Conservation (phyloP, 2,888 invertebrate species). For the Globia sparganii region DNA sequence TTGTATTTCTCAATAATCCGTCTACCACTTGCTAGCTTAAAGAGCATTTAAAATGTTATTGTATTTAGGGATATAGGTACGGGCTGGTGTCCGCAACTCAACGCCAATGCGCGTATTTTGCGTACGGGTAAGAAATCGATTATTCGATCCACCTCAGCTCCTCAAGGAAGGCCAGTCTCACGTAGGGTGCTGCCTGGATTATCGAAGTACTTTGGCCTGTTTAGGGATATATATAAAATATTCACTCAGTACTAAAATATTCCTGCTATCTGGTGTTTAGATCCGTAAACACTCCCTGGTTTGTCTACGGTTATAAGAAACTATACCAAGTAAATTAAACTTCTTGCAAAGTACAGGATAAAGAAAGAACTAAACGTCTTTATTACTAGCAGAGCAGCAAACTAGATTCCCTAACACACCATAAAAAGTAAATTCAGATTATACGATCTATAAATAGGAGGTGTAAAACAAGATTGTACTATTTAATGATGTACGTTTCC, state of each 20-base stretch:
- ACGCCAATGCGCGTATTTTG: too few relatives aligned
- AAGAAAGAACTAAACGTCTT: constrained; percentile 25
- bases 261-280: not conserved
- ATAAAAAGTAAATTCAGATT: constrained; percentile 58
- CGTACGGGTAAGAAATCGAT: too few relatives aligned
- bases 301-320: not conserved
- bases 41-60: not conserved
- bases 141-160: too few relatives aligned
- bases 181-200: too few relatives aligned
- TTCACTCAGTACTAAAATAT: too few relatives aligned
- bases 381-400: constrained; percentile 25
- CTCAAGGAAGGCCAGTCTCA: too few relatives aligned
- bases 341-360: constrained; percentile 13
- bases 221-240: too few relatives aligned
- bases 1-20: too few relatives aligned
- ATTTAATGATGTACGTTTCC: constrained; percentile 55
- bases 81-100: not conserved
- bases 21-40: too few relatives aligned
- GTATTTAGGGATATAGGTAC: not conserved
- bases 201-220: too few relatives aligned
- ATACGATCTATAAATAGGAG: constrained; percentile 50
- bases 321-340: constrained; percentile 17
- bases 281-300: not conserved
- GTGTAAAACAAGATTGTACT: constrained; percentile 54
- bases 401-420: constrained; percentile 42